Percentiles rank a stretch among this genome's conserved stretches.
Conservation (phyloP, 2,113 vertebrate species). For the Macaca nemestrina region DNA sequence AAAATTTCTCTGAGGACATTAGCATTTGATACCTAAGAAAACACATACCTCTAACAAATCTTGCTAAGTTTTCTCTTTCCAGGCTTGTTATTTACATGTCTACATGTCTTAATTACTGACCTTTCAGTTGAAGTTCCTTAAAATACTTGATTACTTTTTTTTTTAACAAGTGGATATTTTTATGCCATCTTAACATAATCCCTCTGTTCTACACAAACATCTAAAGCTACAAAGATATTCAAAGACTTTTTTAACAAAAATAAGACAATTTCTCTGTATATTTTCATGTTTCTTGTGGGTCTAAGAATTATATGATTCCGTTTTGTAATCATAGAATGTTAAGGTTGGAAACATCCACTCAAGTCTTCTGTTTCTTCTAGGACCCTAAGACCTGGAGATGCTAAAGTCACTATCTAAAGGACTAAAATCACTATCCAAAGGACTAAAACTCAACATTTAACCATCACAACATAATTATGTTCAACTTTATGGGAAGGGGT, state of each 20-base stretch:
- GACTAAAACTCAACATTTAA: neutral
- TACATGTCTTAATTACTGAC: conserved; percentile 18
- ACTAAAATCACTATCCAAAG: neutral
- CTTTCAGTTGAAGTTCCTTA: neutral
- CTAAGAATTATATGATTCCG: neutral
- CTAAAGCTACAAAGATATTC: conserved; percentile 6
- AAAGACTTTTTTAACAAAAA: neutral
- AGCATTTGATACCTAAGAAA: conserved; percentile 37
- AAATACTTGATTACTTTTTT: neutral
- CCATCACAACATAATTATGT: neutral
- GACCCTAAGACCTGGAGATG: neutral
- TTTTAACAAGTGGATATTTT: neutral
- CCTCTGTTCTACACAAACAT: neutral
- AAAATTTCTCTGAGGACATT: conserved; percentile 31
- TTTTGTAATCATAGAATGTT: conserved; percentile 33
- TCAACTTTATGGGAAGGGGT: neutral
- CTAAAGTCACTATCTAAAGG: neutral
- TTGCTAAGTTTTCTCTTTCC: neutral
- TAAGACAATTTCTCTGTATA: neutral
- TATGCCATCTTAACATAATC: neutral
- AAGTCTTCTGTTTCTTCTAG: neutral
- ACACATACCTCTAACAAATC: neutral
- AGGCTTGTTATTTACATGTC: neutral
- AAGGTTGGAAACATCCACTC: neutral
- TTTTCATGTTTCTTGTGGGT: neutral